These are phyloP conservation scores for Platichthys flesus DNA, from an alignment of 2,113 vertebrate species.

Conservation along the genomic window DNA sequence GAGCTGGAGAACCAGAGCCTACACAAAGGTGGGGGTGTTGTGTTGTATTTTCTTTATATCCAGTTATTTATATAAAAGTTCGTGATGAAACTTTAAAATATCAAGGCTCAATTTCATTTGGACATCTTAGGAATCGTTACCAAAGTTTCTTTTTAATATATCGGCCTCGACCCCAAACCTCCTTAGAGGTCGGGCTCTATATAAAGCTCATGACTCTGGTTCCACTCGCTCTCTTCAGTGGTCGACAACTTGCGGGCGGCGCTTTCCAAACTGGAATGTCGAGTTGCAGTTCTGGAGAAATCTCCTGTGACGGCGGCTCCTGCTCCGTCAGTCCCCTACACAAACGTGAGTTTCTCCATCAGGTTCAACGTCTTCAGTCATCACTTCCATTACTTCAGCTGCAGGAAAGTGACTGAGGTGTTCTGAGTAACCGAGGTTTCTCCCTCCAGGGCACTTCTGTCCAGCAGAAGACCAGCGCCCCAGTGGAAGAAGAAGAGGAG, in stretches of 20 bases:
- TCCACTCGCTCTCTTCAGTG: constrained; percentile 74
- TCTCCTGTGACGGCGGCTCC: constrained; percentile 57
- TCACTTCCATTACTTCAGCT: neutral
- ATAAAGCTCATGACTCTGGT: neutral
- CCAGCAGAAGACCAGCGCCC: constrained; percentile 57
- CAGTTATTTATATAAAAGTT: too few species aligned
- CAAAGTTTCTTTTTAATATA: neutral
- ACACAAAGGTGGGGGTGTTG: constrained; percentile 80
- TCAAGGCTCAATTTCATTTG: neutral
- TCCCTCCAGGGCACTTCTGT: constrained; percentile 62
- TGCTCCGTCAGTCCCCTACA: constrained; percentile 69
- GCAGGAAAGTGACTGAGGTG: neutral
- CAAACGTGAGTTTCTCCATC: constrained; percentile 80
- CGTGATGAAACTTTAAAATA: too few species aligned
- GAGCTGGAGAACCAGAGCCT: constrained; percentile 93
- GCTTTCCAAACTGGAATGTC: constrained; percentile 88
- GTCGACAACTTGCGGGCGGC: constrained; percentile 88
- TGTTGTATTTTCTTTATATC: too few species aligned
- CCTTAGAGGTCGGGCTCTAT: too few species aligned
- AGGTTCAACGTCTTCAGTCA: neutral
- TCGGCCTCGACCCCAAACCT: too few species aligned
- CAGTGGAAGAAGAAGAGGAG: constrained; percentile 37
- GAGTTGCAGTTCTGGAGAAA: constrained; percentile 87
- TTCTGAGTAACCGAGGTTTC: neutral
- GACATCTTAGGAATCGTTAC: neutral